phyloP scores from a whole-genome alignment of 2,113 vertebrate species.

The Phoxinus phoxinus region DNA sequence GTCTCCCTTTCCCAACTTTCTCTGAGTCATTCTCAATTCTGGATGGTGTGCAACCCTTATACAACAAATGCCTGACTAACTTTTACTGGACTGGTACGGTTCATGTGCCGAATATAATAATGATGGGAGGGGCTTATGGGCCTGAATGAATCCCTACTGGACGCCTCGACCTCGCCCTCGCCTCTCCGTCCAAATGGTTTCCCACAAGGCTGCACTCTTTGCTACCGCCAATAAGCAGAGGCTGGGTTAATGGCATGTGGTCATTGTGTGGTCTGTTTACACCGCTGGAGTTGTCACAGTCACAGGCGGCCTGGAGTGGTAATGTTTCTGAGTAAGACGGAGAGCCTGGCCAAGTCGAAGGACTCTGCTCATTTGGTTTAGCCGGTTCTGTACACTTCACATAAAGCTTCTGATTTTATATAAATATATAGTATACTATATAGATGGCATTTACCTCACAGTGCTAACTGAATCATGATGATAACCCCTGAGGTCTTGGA shows the following conservation, averaged over 20 bases:
- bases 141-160: constrained; percentile 29
- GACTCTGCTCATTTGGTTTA: neutral
- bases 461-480: neutral
- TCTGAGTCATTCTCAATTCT: neutral
- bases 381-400: neutral
- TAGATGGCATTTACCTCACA: neutral
- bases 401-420: neutral
- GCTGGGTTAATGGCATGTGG: constrained; percentile 48
- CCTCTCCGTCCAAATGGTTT: neutral
- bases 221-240: constrained; percentile 32
- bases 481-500: neutral
- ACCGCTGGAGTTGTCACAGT: constrained; percentile 28
- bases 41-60: neutral
- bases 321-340: neutral
- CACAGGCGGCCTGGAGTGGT: constrained; percentile 20
- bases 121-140: constrained; percentile 12
- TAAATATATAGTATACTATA: neutral
- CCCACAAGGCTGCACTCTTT: constrained; percentile 35
- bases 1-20: neutral
- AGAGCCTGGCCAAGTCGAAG: neutral
- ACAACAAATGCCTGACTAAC: constrained; percentile 17
- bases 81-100: neutral
- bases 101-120: neutral
- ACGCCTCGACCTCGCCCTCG: neutral
- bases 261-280: constrained; percentile 53